phyloP scores from a whole-genome alignment of 2,888 invertebrate species.

The Tinea trinotella region DNA sequence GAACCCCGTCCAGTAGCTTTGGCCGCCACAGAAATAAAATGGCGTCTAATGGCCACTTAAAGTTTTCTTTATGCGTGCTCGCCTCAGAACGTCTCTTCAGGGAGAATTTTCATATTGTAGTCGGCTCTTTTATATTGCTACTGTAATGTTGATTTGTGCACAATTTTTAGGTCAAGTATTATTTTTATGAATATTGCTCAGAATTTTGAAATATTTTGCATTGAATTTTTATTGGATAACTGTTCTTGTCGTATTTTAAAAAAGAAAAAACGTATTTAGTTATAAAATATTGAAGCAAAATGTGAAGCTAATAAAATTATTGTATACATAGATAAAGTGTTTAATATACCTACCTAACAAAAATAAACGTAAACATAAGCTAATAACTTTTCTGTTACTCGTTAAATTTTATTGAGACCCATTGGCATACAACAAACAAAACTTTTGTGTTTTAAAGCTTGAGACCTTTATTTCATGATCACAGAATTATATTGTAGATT shows the following conservation, averaged over 20 bases:
- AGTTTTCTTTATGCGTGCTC: constrained; percentile 35
- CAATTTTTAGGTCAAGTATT: constrained; percentile 4
- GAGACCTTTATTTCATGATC: too few relatives aligned
- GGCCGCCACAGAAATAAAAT: constrained; percentile 27
- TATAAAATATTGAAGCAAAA: too few relatives aligned
- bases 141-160: neutral
- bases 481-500: too few relatives aligned
- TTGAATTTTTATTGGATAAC: too few relatives aligned
- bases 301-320: too few relatives aligned
- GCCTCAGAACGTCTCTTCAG: constrained; percentile 16
- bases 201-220: too few relatives aligned
- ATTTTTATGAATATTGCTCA: too few relatives aligned
- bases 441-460: neutral
- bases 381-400: neutral
- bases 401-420: neutral
- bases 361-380: too few relatives aligned
- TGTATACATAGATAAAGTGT: too few relatives aligned
- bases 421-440: neutral
- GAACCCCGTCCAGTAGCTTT: neutral
- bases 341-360: too few relatives aligned
- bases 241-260: too few relatives aligned
- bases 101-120: constrained; percentile 19
- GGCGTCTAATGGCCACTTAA: constrained; percentile 39
- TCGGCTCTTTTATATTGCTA: neutral
- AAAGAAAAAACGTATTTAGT: too few relatives aligned